Evolutionary conservation across 2,113 vertebrate genomes (phyloP).

Genomic region (Microcebus murinus): DNA sequence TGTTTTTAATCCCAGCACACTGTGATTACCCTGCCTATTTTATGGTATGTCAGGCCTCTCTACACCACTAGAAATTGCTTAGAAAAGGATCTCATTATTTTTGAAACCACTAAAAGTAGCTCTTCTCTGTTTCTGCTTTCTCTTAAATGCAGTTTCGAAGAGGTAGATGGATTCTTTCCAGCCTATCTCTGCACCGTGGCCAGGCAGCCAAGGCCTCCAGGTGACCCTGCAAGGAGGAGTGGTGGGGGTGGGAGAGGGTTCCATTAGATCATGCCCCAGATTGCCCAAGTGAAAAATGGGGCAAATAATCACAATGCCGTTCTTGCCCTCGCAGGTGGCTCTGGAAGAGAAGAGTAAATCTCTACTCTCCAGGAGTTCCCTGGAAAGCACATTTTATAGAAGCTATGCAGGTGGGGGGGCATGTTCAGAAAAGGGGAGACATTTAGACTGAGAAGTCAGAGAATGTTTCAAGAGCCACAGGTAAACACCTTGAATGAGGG

Average conservation of each 20-base stretch:
- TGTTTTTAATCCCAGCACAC: fast-evolving
- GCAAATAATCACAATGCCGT: conserved; percentile 49
- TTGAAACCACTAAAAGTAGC: neutral
- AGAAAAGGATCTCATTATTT: neutral
- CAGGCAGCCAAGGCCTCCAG: neutral
- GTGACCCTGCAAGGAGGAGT: neutral
- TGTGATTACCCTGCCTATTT: neutral
- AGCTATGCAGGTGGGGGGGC: neutral
- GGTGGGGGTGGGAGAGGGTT: neutral
- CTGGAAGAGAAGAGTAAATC: conserved; percentile 7
- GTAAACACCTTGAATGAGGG: neutral
- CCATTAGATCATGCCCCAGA: conserved; percentile 30
- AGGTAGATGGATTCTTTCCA: neutral
- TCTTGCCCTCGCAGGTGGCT: conserved; percentile 37
- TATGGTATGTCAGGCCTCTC: neutral
- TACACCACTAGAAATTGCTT: neutral
- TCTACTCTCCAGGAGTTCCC: conserved; percentile 1
- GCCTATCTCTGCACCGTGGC: neutral
- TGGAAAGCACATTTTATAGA: conserved; percentile 52
- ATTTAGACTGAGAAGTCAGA: neutral
- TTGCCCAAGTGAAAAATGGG: conserved; percentile 63
- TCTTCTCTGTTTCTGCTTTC: neutral
- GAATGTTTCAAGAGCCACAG: neutral
- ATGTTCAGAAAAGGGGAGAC: neutral
- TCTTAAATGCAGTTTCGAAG: fast-evolving